phyloP scores from a whole-genome alignment of 2,888 invertebrate species.

The Drosophila neotestacea region DNA sequence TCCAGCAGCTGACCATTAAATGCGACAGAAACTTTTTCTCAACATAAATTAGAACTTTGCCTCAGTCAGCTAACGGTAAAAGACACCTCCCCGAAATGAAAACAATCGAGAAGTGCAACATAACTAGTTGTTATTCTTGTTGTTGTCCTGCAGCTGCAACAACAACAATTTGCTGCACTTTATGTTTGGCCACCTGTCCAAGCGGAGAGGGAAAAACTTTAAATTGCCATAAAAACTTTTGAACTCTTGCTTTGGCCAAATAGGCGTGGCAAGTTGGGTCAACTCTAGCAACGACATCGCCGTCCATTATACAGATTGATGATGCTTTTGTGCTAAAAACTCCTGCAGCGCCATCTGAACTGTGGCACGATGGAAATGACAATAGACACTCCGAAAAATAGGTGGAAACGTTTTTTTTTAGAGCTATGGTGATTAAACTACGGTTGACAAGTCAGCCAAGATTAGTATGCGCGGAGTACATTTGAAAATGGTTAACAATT shows the following conservation, averaged over 20 bases:
- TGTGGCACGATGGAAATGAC: constrained; percentile 52
- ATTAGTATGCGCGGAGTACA: not conserved
- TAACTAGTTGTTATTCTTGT: not conserved
- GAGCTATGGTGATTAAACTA: constrained; percentile 8
- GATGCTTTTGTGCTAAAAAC: constrained; percentile 35
- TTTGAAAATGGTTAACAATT: not conserved
- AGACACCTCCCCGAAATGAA: constrained; percentile 15
- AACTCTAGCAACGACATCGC: constrained; percentile 42
- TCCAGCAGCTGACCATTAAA: constrained; percentile 51
- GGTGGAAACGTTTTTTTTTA: constrained; percentile 20
- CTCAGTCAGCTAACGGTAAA: constrained; percentile 24
- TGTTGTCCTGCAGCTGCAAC: constrained; percentile 31
- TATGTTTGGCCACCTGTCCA: constrained; percentile 54
- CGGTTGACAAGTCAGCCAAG: not conserved
- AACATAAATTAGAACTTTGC: constrained; percentile 70
- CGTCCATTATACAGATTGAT: constrained; percentile 65
- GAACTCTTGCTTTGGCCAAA: constrained; percentile 32
- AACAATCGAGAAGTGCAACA: constrained; percentile 45
- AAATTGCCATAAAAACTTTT: constrained; percentile 61
- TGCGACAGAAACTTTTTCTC: constrained; percentile 58
- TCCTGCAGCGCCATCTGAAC: constrained; percentile 35
- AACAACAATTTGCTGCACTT: constrained; percentile 55
- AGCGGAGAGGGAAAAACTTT: constrained; percentile 36
- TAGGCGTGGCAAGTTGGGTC: constrained; percentile 45
- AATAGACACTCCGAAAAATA: constrained; percentile 14